Evolutionary conservation across 2,888 invertebrate genomes (phyloP), one percentile per base, ranked within the genome.

Genomic region (Willowsia nigromaculata): DNA sequence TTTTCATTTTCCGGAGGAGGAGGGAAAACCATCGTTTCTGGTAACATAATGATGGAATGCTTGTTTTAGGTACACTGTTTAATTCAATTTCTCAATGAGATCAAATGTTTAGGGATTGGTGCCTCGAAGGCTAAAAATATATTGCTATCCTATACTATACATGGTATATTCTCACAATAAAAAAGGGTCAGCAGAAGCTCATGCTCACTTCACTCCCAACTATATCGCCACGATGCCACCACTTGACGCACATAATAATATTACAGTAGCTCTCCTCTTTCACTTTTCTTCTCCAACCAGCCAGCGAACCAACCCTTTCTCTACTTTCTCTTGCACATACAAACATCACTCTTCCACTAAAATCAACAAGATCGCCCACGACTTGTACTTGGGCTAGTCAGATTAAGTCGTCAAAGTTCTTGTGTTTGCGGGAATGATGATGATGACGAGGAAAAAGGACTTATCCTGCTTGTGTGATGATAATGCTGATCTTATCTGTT

Each of bases 331-430:
- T n/a, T 22, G 3, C 30, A 37, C 59, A 56, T 6, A 56, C 3
- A 30, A 53, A 78, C 47, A 25, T 30, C 30, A 33, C 18, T 80
- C 81, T 43, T 47, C 65, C 47, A 56, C 76, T 68, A 86, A 68
- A 86, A 86, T 68, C 86, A 86, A 80, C 86, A 86, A 68, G 68
- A 68, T 80, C 86, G 86, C 86, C 86, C 86, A 86, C 86, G 78
- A 86, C 47, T 71, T 71, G 25, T 71, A 71, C 43, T 40, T 71
- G 22, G 71, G 43, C 43, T 71, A 1, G 43, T 71, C 7, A 85
- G 76, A 85, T 59, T 78, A 76, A 62, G 76, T 65, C 71, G 40
- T 71, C 71, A 71, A 53, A 53, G 40, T 37, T 65, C n/a, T 65
- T 78, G 33, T 33, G 50, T 56, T 78, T 80, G 37, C 43, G 1